Evolutionary conservation across 2,888 invertebrate genomes (phyloP).

Genomic region (Seira sanloemensis): DNA sequence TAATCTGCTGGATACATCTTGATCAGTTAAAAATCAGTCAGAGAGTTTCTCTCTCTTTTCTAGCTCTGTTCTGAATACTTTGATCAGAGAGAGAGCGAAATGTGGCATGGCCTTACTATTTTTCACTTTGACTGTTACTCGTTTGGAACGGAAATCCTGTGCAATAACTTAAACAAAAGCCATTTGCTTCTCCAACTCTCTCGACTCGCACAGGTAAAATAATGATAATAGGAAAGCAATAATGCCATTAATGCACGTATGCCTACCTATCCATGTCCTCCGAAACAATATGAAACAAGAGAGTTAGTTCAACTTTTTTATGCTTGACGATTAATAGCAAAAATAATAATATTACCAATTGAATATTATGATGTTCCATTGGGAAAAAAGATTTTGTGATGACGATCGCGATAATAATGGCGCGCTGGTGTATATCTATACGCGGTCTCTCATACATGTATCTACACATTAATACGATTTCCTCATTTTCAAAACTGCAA

Average conservation of each 20-base stretch:
- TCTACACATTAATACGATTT: too few species aligned
- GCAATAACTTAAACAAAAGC: slow-evolving; percentile 67
- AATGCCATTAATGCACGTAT: background rate
- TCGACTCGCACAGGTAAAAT: background rate
- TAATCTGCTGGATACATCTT: slow-evolving; percentile 73
- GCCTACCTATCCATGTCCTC: background rate
- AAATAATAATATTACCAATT: slow-evolving; percentile 52
- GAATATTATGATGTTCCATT: slow-evolving; percentile 20
- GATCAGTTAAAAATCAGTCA: slow-evolving; percentile 69
- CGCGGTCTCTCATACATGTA: background rate
- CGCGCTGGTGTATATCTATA: background rate
- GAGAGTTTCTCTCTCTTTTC: slow-evolving; percentile 15
- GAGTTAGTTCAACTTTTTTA: slow-evolving; percentile 19
- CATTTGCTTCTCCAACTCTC: background rate
- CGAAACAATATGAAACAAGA: background rate
- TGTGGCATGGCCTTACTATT: background rate
- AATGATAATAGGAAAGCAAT: slow-evolving; percentile 30
- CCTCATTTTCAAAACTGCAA: too few species aligned
- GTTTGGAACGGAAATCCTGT: slow-evolving; percentile 74
- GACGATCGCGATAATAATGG: background rate
- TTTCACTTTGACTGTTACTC: background rate
- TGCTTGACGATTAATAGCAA: slow-evolving; percentile 35
- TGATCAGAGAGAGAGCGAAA: slow-evolving; percentile 24
- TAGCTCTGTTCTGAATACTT: too few species aligned
- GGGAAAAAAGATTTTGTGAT: background rate